Evolutionary conservation across 2,888 invertebrate genomes (phyloP).

Genomic region (Litoditis marina): DNA sequence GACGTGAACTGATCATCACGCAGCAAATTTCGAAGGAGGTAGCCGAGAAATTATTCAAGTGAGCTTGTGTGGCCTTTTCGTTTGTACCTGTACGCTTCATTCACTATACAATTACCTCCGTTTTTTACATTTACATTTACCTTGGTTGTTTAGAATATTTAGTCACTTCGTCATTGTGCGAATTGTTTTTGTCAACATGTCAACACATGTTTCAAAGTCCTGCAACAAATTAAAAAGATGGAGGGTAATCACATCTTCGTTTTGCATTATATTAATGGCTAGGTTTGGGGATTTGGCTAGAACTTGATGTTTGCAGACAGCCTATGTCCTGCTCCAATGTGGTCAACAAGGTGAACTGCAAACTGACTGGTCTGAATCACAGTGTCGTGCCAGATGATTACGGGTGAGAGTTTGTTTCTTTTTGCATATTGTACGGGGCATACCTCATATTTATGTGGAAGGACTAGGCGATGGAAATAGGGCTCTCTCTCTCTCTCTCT

Average conservation of each 20-base stretch:
- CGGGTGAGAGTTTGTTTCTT: not conserved
- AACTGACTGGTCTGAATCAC: slow-evolving; percentile 26
- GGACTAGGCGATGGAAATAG: too few relatives aligned
- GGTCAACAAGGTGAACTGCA: slow-evolving; percentile 28
- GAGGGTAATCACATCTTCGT: not conserved
- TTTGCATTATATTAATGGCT: not conserved
- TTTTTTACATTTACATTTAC: too few relatives aligned
- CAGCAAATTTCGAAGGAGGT: slow-evolving; percentile 25
- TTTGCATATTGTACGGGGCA: not conserved
- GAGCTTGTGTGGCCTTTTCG: not conserved
- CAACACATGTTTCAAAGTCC: too few relatives aligned
- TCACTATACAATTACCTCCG: too few relatives aligned
- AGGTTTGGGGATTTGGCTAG: too few relatives aligned
- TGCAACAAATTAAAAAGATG: slow-evolving; percentile 2
- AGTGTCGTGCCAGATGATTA: slow-evolving; percentile 12
- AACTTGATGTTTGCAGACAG: not conserved
- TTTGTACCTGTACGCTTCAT: not conserved
- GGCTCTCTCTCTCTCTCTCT: not conserved
- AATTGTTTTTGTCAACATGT: not conserved
- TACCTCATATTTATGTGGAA: too few relatives aligned
- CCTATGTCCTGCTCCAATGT: slow-evolving; percentile 8
- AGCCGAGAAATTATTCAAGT: not conserved
- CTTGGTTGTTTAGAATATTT: too few relatives aligned
- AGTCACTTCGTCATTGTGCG: too few relatives aligned
- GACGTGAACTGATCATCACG: slow-evolving; percentile 11